Percentiles rank a stretch among this genome's conserved stretches.
phyloP scores from a whole-genome alignment of 2,888 invertebrate species.

The Paralinhomoeus sp. region DNA sequence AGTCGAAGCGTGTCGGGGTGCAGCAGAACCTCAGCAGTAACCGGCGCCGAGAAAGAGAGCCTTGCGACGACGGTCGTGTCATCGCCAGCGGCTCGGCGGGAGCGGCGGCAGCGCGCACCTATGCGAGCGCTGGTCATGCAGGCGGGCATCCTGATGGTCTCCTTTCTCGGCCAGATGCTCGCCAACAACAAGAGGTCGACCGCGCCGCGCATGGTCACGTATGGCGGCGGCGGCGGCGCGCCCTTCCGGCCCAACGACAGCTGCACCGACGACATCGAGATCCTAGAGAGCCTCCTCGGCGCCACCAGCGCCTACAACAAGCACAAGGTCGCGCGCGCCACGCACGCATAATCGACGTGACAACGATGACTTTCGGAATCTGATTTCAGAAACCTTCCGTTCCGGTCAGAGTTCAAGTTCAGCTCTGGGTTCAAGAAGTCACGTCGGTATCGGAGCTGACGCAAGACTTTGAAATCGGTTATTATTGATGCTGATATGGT shows the following conservation, averaged over 20 bases:
- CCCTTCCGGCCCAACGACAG: too few relatives aligned
- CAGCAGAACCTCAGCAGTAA: too few relatives aligned
- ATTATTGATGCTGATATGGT: conserved; percentile 1
- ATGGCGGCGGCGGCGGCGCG: too few relatives aligned
- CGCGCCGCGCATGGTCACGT: too few relatives aligned
- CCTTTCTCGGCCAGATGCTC: neutral
- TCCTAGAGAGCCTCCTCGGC: neutral
- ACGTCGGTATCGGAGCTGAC: conserved; percentile 23
- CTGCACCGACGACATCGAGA: neutral
- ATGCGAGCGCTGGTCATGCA: too few relatives aligned
- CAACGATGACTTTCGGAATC: too few relatives aligned
- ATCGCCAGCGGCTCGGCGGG: too few relatives aligned
- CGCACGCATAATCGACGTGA: too few relatives aligned
- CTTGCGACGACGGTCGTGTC: too few relatives aligned
- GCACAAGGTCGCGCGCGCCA: conserved; percentile 15
- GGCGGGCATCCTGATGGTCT: neutral
- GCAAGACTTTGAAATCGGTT: conserved; percentile 24
- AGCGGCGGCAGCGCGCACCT: too few relatives aligned
- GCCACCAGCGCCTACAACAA: conserved; percentile 13
- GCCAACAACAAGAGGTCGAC: neutral
- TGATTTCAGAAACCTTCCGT: conserved; percentile 7
- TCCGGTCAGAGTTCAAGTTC: conserved; percentile 18
- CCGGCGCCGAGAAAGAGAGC: too few relatives aligned
- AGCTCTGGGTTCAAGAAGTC: conserved; percentile 24
- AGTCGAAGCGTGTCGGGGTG: too few relatives aligned